Evolutionary conservation across 2,797 vertebrate genomes (phyloP), one percentile per base, ranked within the genome.

Genomic region (Remorina albescens): DNA sequence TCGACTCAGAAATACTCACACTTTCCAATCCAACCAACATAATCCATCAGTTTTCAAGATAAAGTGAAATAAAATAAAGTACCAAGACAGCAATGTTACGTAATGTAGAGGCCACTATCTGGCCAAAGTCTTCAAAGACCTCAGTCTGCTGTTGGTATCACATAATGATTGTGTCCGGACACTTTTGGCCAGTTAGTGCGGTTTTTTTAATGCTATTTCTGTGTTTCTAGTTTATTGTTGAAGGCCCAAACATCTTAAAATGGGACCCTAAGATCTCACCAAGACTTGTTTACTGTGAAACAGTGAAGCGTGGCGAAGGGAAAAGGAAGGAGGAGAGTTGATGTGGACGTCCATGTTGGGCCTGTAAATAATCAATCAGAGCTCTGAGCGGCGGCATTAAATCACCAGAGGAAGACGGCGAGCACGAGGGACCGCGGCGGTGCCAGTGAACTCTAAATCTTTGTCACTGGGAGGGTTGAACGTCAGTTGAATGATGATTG

Each of bases 361-460:
- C 73, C 79, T 78, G 62, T 76, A 80, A 78, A 83, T 87, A 85
- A 87, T 92, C 84, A 89, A 88, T 86, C 82, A 60, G 76, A 56
- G 56, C 54, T 49, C 44, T 30, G 71, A 64, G 71, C 61, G 39
- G 1, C 2, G 36, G 67, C 71, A 60, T 72, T 86, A 86, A 91
- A 86, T 88, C 63, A 90, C 70, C 30, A 36, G 71, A 65, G 79
- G 84, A 80, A 60, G 77, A 62, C 16, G 58, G 58, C 28, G 49
- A 68, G 72, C 42, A 34, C 5, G 4, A 42, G 56, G 42, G 55
- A 61, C 6, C 5, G 26, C 4, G 10, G 53, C n/a, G 46, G 42
- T 41, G 49, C 63, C 67, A 30, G 11, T 68, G 71, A 80, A 78
- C 81, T 79, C 71, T 76, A 83, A 81, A 80, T 86, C 85, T 81